A percentile compares a stretch with the other conserved stretches of the same genome.
Conservation (phyloP, 2,888 invertebrate species). For the Physocephala rufipes region DNA sequence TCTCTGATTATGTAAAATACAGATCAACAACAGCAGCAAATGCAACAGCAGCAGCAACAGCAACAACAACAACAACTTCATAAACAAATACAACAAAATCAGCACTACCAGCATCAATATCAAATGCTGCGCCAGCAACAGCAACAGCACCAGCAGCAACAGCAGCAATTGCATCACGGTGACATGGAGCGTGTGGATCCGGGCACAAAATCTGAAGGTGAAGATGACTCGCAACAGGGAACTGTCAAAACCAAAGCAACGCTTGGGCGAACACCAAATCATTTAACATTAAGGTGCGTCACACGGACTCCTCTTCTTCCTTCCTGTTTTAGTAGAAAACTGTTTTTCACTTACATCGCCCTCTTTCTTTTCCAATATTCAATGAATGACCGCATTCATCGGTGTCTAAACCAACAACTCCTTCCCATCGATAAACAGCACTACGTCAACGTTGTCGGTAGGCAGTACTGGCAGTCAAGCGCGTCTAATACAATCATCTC, state of each 20-base stretch:
- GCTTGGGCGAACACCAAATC: constrained; percentile 91
- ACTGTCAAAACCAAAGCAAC: constrained; percentile 73
- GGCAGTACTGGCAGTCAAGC: constrained; percentile 94
- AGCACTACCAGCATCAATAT: constrained; percentile 53
- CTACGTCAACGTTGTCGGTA: constrained; percentile 92
- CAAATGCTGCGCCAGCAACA: constrained; percentile 43
- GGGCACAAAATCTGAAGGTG: constrained; percentile 87
- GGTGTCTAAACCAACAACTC: constrained; percentile 26
- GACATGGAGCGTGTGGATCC: constrained; percentile 72
- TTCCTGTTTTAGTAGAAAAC: neutral
- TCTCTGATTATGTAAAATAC: constrained; percentile 34
- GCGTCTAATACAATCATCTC: constrained; percentile 91
- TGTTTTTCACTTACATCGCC: constrained; percentile 15
- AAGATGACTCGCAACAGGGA: constrained; percentile 78
- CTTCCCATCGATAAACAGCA: constrained; percentile 69
- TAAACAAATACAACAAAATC: constrained; percentile 51
- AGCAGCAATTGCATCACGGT: constrained; percentile 64
- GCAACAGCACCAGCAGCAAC: constrained; percentile 61
- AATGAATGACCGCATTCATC: neutral
- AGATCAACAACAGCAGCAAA: constrained; percentile 52
- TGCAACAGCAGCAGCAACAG: constrained; percentile 39
- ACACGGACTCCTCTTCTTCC: neutral
- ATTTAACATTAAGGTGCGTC: constrained; percentile 81
- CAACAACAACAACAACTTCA: constrained; percentile 51
- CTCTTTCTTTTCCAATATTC: neutral